These are phyloP conservation scores for Peromyscus attwateri DNA, from an alignment of 2,797 vertebrate genomes.

Conservation along the genomic window DNA sequence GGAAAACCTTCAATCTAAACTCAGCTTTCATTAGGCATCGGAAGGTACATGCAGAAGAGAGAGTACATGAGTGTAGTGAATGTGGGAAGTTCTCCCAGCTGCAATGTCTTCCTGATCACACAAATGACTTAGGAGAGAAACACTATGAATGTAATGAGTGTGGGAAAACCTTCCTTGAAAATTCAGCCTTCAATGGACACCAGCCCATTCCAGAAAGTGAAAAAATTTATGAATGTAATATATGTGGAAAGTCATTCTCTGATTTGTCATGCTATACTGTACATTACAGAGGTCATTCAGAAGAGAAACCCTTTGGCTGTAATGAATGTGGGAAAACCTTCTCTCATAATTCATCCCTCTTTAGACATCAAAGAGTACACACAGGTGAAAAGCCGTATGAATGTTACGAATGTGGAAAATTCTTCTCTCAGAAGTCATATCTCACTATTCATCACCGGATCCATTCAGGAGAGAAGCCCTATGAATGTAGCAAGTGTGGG, in stretches of 20 bases:
- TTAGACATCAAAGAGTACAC: constrained; percentile 76
- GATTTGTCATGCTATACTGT: constrained; percentile 62
- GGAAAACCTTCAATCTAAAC: constrained; percentile 82
- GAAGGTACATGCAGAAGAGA: constrained; percentile 81
- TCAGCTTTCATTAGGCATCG: constrained; percentile 82
- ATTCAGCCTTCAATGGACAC: constrained; percentile 37
- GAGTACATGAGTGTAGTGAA: constrained; percentile 75
- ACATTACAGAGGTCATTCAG: constrained; percentile 77
- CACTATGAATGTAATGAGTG: constrained; percentile 74
- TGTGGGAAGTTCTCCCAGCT: constrained; percentile 76
- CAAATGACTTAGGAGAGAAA: constrained; percentile 63
- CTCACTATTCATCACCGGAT: constrained; percentile 77
- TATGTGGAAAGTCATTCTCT: constrained; percentile 78
- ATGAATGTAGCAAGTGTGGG: constrained; percentile 82
- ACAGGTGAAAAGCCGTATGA: constrained; percentile 82
- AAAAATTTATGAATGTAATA: constrained; percentile 78
- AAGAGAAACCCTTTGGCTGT: constrained; percentile 81
- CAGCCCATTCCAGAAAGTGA: constrained; percentile 65
- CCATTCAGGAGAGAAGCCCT: constrained; percentile 81
- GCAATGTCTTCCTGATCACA: constrained; percentile 61
- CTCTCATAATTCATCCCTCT: constrained; percentile 79
- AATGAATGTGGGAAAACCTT: constrained; percentile 80
- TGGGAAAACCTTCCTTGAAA: constrained; percentile 71
- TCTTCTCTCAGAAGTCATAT: constrained; percentile 82
- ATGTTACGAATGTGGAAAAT: constrained; percentile 82